A percentile compares a stretch with the other conserved stretches of the same genome.
Conservation (phyloP, 2,113 vertebrate genomes). For the Lepisosteus oculatus region DNA sequence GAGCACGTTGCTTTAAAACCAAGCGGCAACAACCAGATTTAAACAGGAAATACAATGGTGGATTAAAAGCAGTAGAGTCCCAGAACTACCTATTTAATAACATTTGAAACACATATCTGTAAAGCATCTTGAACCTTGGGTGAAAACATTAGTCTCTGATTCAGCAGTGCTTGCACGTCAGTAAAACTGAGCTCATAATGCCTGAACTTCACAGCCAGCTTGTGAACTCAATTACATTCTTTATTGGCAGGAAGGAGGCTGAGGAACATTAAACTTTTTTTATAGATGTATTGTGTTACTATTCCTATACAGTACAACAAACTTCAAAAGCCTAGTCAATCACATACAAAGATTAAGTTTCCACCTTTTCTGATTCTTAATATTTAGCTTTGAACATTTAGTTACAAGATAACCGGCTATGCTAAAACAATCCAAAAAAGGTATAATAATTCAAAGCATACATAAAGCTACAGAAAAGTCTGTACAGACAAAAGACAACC, state of each 20-base stretch:
- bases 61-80: slow-evolving; percentile 44
- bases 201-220: not conserved
- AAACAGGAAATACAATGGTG: slow-evolving; percentile 38
- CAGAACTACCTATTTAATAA: slow-evolving; percentile 42
- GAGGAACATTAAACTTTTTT: not conserved
- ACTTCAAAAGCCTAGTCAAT: not conserved
- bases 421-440: too few species aligned
- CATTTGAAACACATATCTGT: slow-evolving; percentile 35
- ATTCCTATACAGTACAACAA: not conserved
- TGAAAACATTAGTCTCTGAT: slow-evolving; percentile 18
- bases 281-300: slow-evolving; percentile 1
- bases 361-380: not conserved
- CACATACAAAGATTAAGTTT: not conserved
- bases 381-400: not conserved
- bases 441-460: slow-evolving; percentile 40
- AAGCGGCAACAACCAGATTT: slow-evolving; percentile 50
- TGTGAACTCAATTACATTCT: slow-evolving; percentile 42
- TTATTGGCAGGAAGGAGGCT: slow-evolving; percentile 28
- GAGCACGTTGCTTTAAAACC: slow-evolving; percentile 26
- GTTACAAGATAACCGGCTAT: not conserved
- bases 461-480: too few species aligned
- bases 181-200: slow-evolving; percentile 25
- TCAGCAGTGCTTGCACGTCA: slow-evolving; percentile 11
- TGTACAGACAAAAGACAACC: too few species aligned
- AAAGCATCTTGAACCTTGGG: slow-evolving; percentile 38